Evolutionary conservation across 2,797 vertebrate species (phyloP).

Genomic region (Echeneis naucrates): DNA sequence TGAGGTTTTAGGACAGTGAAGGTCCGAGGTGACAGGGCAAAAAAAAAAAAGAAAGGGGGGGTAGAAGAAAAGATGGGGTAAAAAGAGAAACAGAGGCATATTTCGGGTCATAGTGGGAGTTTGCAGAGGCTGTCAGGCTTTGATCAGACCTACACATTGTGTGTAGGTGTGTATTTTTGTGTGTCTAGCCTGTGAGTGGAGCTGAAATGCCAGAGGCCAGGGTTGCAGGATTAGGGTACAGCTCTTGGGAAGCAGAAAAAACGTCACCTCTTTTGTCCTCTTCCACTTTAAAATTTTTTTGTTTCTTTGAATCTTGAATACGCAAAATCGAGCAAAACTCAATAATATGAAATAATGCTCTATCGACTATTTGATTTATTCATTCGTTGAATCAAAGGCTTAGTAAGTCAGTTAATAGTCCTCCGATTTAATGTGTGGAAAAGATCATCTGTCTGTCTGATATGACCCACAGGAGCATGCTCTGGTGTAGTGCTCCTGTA

Average conservation of each 20-base stretch:
- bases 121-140: conserved; percentile 66
- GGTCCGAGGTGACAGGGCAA: conserved; percentile 2
- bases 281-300: background rate
- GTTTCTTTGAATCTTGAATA: background rate
- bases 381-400: background rate
- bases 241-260: conserved; percentile 42
- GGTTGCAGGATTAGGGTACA: conserved; percentile 61
- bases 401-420: background rate
- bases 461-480: background rate
- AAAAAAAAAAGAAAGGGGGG: conserved; percentile 12
- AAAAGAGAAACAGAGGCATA: conserved; percentile 23
- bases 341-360: background rate
- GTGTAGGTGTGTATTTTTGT: conserved; percentile 52
- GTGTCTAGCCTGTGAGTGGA: conserved; percentile 49
- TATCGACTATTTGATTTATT: background rate
- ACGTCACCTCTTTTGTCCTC: conserved; percentile 9
- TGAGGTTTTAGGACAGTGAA: conserved; percentile 33
- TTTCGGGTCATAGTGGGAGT: conserved; percentile 66
- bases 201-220: conserved; percentile 66
- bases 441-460: background rate
- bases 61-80: background rate
- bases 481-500: background rate
- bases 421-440: background rate
- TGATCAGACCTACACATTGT: conserved; percentile 69
- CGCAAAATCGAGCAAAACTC: background rate